Percentiles rank a stretch among this genome's conserved stretches.
Evolutionary conservation across 2,888 invertebrate genomes (phyloP).

Genomic region (Microchrysa polita): DNA sequence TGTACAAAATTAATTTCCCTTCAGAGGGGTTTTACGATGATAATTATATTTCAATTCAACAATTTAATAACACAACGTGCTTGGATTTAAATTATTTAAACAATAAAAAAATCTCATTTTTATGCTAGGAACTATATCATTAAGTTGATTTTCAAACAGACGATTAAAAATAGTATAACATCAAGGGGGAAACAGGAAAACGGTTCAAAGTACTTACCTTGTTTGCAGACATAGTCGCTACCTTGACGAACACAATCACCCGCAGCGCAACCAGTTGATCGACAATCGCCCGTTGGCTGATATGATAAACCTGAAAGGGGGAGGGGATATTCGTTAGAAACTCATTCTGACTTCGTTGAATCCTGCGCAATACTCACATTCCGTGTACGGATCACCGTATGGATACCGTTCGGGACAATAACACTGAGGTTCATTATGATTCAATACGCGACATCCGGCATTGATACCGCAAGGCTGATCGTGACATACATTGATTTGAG

Average conservation of each 20-base stretch:
- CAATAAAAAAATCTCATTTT: background rate
- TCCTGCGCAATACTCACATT: slow-evolving; percentile 80
- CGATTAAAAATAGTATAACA: background rate
- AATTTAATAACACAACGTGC: background rate
- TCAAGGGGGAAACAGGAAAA: too few relatives aligned
- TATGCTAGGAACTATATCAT: background rate
- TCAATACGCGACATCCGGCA: slow-evolving; percentile 79
- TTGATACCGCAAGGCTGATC: slow-evolving; percentile 83
- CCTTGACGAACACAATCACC: slow-evolving; percentile 87
- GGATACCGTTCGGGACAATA: slow-evolving; percentile 86
- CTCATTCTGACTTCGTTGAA: too few relatives aligned
- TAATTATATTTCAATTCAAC: background rate
- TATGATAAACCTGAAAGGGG: slow-evolving; percentile 71
- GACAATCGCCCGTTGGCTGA: slow-evolving; percentile 71
- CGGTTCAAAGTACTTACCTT: slow-evolving; percentile 60
- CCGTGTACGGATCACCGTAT: slow-evolving; percentile 83
- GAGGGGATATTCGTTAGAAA: too few relatives aligned
- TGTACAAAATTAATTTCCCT: background rate
- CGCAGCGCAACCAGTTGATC: slow-evolving; percentile 83
- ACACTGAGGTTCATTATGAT: slow-evolving; percentile 77
- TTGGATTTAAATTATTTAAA: background rate
- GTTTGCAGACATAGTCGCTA: slow-evolving; percentile 75
- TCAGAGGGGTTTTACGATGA: background rate
- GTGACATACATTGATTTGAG: slow-evolving; percentile 77
- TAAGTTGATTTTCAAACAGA: background rate